Conservation (phyloP, 2,888 invertebrate species). For the Automeris io region DNA sequence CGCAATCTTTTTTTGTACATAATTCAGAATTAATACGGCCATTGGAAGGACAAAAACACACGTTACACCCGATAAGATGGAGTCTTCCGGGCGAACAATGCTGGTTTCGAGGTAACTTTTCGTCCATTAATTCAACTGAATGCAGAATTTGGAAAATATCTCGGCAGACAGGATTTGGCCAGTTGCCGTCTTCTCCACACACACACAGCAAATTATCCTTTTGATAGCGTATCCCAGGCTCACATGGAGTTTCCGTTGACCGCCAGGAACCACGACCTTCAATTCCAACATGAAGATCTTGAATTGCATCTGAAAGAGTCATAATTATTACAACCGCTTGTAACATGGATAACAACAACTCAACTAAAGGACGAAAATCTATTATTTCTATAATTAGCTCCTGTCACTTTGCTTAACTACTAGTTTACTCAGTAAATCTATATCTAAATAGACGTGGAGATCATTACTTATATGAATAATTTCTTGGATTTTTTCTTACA, state of each 20-base stretch:
- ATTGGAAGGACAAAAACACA: slow-evolving; percentile 45
- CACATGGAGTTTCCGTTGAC: slow-evolving; percentile 30
- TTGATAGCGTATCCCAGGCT: slow-evolving; percentile 45
- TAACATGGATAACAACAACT: too few relatives aligned
- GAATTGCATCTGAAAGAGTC: slow-evolving; percentile 41
- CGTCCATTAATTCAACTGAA: slow-evolving; percentile 29
- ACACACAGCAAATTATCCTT: slow-evolving; percentile 42
- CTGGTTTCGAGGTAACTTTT: slow-evolving; percentile 18
- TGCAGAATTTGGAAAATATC: slow-evolving; percentile 50
- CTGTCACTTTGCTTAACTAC: too few relatives aligned
- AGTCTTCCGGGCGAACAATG: slow-evolving; percentile 39
- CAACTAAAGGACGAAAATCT: too few relatives aligned
- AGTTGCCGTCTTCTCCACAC: slow-evolving; percentile 50
- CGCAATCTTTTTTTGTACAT: slow-evolving; percentile 45
- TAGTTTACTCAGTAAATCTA: too few relatives aligned
- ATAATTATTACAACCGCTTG: background rate
- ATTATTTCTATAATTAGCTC: too few relatives aligned
- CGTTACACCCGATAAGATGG: slow-evolving; percentile 52
- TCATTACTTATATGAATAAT: too few relatives aligned
- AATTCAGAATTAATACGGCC: slow-evolving; percentile 32
- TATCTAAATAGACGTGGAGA: too few relatives aligned
- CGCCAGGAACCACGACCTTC: slow-evolving; percentile 59
- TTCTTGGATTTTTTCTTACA: too few relatives aligned
- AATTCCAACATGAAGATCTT: slow-evolving; percentile 53
- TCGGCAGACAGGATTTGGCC: slow-evolving; percentile 60